Evolutionary conservation across 2,113 vertebrate genomes (phyloP), one percentile per base, ranked within the genome.

Genomic region (Arvicanthis niloticus): DNA sequence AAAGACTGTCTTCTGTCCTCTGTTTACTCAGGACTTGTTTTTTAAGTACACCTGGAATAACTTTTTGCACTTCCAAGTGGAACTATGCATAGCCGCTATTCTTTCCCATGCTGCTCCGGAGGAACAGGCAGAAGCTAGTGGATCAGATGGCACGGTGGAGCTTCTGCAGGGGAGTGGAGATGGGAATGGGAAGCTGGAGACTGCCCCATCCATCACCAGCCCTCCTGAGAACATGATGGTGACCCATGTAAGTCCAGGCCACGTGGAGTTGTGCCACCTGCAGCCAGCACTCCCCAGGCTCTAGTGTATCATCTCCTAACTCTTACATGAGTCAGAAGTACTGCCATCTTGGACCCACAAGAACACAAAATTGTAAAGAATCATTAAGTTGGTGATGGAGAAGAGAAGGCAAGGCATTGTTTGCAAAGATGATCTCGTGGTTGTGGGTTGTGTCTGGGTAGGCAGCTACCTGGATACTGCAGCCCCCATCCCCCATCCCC

Each of bases 31-130:
- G 99, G 99, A 99, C 98, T 98, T 99, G 97, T 99, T 99, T 98
- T 99, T 99, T 98, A 99, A 99, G 98, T 99, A 99, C 98, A 99
- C 99, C 29, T 99, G 99, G 99, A 99, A 99, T 98, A 99, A 99
- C 98, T 99, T 99, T 97, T 98, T 99, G 99, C 99, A 99, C 98
- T 99, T 99, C 98, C 99, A 99, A 99, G 99, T 99, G 99, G 99
- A 99, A 95, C 97, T 99, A 93, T 99, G 99, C 91, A 98, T 99
- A 97, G 99, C 99, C 1, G 99, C 99, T 65, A 99, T 99, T 90
- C 98, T 99, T 96, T 99, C 99, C 10, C 99, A 99, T 82, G 98
- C 99, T 3, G 98, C 98, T 86, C 98, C 98, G 5, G 99, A 99
- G 89, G 99, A 99, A 73, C 97, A 96, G 76, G 37, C 92, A 1